phyloP scores from a whole-genome alignment of 2,797 vertebrate species.

The Glyptemys insculpta region DNA sequence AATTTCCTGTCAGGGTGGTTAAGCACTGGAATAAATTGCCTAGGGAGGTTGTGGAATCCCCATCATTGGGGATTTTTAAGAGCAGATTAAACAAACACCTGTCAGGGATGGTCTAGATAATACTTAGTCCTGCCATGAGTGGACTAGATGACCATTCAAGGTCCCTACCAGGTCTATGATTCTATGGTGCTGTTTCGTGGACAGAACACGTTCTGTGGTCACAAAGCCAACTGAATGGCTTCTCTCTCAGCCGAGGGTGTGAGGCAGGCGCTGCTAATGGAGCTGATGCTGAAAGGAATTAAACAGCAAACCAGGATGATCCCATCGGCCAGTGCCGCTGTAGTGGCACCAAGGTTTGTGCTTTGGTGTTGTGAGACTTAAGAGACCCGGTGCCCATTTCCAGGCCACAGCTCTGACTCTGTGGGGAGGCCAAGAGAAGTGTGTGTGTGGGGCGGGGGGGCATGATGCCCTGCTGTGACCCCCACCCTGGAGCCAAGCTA shows the following conservation, averaged over 20 bases:
- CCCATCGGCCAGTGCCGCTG: background rate
- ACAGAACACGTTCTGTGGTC: too few relatives aligned
- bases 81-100: too few relatives aligned
- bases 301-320: background rate
- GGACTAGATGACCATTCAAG: too few relatives aligned
- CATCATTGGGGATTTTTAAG: too few relatives aligned
- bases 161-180: too few relatives aligned
- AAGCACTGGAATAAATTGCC: too few relatives aligned
- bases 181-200: too few relatives aligned
- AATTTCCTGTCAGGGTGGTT: too few relatives aligned
- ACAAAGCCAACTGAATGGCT: background rate
- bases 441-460: background rate
- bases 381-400: background rate
- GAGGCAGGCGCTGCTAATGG: background rate
- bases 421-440: background rate
- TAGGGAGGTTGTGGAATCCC: too few relatives aligned
- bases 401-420: background rate
- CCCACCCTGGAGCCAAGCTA: background rate
- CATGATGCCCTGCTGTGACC: background rate
- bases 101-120: too few relatives aligned
- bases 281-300: background rate
- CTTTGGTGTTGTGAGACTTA: rapidly evolving
- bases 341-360: background rate
- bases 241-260: background rate
- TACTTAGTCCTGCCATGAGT: too few relatives aligned